Evolutionary conservation across 1,140 invertebrate genomes (phyloP), one percentile per base, ranked within the genome.

Genomic region (Zaprionus gabonicus): DNA sequence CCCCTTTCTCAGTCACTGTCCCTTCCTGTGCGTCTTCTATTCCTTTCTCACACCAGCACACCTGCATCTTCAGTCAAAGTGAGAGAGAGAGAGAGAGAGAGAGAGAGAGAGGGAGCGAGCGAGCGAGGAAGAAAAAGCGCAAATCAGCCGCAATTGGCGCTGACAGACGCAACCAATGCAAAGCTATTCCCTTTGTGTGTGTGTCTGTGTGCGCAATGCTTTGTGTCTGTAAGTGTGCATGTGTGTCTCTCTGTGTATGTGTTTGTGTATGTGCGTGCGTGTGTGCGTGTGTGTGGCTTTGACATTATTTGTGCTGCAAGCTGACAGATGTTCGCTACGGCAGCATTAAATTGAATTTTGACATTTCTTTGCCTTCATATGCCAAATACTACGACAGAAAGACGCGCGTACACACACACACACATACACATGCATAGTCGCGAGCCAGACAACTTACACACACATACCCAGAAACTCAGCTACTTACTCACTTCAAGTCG

Each of bases 261-360:
- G 76, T 66, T 15, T 68, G 71, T 71, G 68, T 88, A 23, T 23
- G 23, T 23, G 23, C 20, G 56, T 60, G 23, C 55, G 55, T 60
- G 51, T 75, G 71, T 60, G 76, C 67, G 76, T 66, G 23, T 68
- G 71, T 71, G 68, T 88, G 84, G 75, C 84, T 88, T 87, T 88
- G 84, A 87, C 84, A 81, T 84, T 90, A 84, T 84, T 90, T 90
- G 78, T 88, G 85, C 84, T 87, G 84, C 84, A 88, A 88, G 85
- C 84, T 87, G 84, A 87, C 84, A 87, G 84, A 87, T 87, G 88
- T 83, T 84, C 78, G 73, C 83, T 76, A 78, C 71, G 85, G 81
- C 81, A 87, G 81, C 84, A 87, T 87, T 87, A 87, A 87, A 87
- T 87, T 87, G 84, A 88, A 88, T 87, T 87, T 90, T 88, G 84